Evolutionary conservation across 2,797 vertebrate species (phyloP), one percentile per base, ranked within the genome.

Genomic region (Eulemur rubriventer): DNA sequence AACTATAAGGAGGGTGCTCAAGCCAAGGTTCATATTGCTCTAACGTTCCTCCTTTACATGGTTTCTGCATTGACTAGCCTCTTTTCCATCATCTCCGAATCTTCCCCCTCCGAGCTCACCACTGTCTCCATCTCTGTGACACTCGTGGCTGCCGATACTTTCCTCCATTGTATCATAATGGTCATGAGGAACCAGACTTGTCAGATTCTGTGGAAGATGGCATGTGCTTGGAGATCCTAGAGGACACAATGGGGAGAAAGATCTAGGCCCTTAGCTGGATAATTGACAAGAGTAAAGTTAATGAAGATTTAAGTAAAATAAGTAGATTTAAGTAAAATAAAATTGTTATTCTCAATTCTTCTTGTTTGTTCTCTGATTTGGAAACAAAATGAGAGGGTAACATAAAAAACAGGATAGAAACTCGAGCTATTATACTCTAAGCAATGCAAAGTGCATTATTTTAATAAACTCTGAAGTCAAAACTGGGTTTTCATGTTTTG

Each of bases 381-480:
- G 16, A 86, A 81, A 48, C 78, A 63, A 81, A 96, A 72, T 86
- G 35, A 61, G 70, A 81, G 14, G n/a, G 8, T 46, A 46, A 72
- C 35, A 33, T 89, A 83, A 59, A 55, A 97, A 90, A 59, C 38
- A 83, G 84, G 59, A 17, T 75, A 76, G 75, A 83, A 92, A 79
- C 35, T 28, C 24, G 43, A 95, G 33, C 52, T 38, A 0, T 30
- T 93, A 76, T 63, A 88, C 57, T 79, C 17, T 52, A 73, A 84
- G n/a, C 50, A 65, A 83, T 83, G 85, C 92, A 94, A 92, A 93
- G 26, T 63, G 0, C 63, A 67, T 90, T 79, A 46, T 94, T 96
- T 92, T 89, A 91, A 87, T 96, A 83, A 86, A 76, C 61, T 59
- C 35, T 33, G 76, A 79, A 84, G 24, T 59, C 43, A 81, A 93